A percentile compares a stretch with the other conserved stretches of the same genome.
Conservation (phyloP, 2,113 vertebrate species). For the western clawed frog (Xenopus tropicalis) region DNA sequence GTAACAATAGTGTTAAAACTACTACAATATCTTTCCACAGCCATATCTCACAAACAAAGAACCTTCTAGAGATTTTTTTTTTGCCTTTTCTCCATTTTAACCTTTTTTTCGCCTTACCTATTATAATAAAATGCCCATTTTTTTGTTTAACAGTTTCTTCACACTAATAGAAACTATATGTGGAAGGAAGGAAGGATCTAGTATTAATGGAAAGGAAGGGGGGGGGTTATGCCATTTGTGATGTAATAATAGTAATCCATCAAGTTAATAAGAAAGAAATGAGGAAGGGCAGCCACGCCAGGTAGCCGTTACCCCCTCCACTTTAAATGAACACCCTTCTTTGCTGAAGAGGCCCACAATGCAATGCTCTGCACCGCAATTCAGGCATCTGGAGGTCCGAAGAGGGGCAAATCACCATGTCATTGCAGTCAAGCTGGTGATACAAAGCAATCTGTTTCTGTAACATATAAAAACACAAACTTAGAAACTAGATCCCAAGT, state of each 20-base stretch:
- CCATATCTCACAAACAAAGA: constrained; percentile 91
- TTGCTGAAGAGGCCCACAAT: constrained; percentile 24
- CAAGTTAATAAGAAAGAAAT: constrained; percentile 76
- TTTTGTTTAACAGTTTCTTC: constrained; percentile 74
- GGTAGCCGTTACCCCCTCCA: constrained; percentile 75
- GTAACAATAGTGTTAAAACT: constrained; percentile 99
- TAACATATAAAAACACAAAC: constrained; percentile 98
- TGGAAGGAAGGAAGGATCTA: constrained; percentile 82
- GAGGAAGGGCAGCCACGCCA: constrained; percentile 79
- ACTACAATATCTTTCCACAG: constrained; percentile 98
- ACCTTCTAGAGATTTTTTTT: constrained; percentile 67
- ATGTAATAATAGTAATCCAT: constrained; percentile 72
- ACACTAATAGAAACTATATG: constrained; percentile 94
- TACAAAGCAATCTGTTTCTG: constrained; percentile 69
- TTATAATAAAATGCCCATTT: constrained; percentile 87
- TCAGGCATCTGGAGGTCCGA: constrained; percentile 30
- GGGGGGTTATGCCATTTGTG: constrained; percentile 60
- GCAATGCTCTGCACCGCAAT: constrained; percentile 39
- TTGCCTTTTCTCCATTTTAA: constrained; percentile 62
- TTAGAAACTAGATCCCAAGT: constrained; percentile 98
- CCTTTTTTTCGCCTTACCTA: constrained; percentile 76
- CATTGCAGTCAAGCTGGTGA: constrained; percentile 81
- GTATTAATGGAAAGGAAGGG: constrained; percentile 71
- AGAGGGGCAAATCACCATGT: constrained; percentile 62
- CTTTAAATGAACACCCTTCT: constrained; percentile 26